These are phyloP conservation scores for Hyposoter dolosus DNA, from an alignment of 2,888 invertebrate species.

Conservation along the genomic window DNA sequence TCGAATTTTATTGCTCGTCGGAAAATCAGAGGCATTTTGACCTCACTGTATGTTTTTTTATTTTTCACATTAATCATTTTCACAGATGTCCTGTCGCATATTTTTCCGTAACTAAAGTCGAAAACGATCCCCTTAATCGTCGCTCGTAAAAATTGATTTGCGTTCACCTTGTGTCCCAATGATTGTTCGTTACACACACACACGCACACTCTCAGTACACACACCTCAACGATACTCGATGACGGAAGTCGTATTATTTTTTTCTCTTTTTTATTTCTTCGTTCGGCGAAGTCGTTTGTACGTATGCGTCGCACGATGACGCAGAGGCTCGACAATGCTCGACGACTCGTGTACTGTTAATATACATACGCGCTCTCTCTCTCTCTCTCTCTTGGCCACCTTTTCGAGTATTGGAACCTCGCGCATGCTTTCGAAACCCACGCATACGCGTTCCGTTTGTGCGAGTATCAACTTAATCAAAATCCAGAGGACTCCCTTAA, in stretches of 20 bases:
- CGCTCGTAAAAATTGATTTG: constrained; percentile 48
- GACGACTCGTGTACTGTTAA: constrained; percentile 43
- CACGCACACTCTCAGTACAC: neutral
- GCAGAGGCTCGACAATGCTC: constrained; percentile 68
- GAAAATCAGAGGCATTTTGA: neutral
- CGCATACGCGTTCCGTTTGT: constrained; percentile 33
- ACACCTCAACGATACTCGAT: constrained; percentile 33
- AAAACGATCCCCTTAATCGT: constrained; percentile 28
- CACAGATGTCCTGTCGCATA: constrained; percentile 8
- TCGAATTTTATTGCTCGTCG: neutral
- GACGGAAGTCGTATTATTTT: constrained; percentile 61
- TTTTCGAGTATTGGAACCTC: constrained; percentile 38
- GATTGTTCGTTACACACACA: constrained; percentile 19
- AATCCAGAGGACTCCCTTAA: neutral
- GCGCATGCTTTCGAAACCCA: constrained; percentile 52
- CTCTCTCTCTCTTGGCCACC: constrained; percentile 5
- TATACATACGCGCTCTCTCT: constrained; percentile 27
- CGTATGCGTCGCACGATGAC: constrained; percentile 63
- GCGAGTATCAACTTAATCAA: constrained; percentile 38
- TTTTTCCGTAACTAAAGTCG: constrained; percentile 10
- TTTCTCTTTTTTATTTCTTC: constrained; percentile 55
- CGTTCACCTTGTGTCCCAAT: constrained; percentile 38
- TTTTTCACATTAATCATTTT: constrained; percentile 4
- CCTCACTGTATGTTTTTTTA: constrained; percentile 13
- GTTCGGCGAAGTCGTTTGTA: constrained; percentile 61